Conservation (phyloP, 1,140 invertebrate genomes). For the Drosophila sp. region DNA sequence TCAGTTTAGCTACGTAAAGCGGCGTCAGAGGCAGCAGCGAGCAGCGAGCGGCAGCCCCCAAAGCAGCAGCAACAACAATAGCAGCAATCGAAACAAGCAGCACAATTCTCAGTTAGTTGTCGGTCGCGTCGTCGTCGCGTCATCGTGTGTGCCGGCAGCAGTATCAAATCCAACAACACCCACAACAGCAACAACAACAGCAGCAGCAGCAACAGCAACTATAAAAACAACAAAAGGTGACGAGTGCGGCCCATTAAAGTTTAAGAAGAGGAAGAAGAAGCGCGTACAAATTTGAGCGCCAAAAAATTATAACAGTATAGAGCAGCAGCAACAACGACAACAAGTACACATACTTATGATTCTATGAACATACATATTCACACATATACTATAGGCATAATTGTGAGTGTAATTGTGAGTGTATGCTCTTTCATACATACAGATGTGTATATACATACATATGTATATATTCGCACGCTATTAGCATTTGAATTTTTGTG, state of each 20-base stretch:
- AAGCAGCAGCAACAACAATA: slow-evolving; percentile 20
- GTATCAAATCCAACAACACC: slow-evolving; percentile 9
- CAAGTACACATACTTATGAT: slow-evolving; percentile 13
- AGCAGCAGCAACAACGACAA: slow-evolving; percentile 29
- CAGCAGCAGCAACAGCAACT: slow-evolving; percentile 30
- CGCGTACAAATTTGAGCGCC: slow-evolving; percentile 65
- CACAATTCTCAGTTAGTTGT: slow-evolving; percentile 44
- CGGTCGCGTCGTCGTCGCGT: slow-evolving; percentile 43
- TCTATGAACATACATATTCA: no score
- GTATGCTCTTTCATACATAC: not conserved
- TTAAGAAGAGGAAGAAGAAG: slow-evolving; percentile 32
- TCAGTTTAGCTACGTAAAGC: slow-evolving; percentile 68
- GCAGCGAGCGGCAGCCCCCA: slow-evolving; percentile 47
- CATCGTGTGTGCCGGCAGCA: slow-evolving; percentile 43
- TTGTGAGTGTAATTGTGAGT: slow-evolving; percentile 27
- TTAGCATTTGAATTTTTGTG: slow-evolving; percentile 47
- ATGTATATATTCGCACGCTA: slow-evolving; percentile 27
- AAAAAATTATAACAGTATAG: slow-evolving; percentile 55
- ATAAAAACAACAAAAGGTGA: slow-evolving; percentile 46
- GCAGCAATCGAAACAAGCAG: slow-evolving; percentile 35
- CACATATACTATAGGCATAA: slow-evolving; percentile 3
- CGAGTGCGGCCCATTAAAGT: slow-evolving; percentile 48
- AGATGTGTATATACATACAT: not conserved
- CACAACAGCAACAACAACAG: slow-evolving; percentile 9
- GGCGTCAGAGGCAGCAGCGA: slow-evolving; percentile 57